A percentile compares a stretch with the other conserved stretches of the same genome.
Conservation (phyloP, 2,113 vertebrate species). For the Tyto alba region DNA sequence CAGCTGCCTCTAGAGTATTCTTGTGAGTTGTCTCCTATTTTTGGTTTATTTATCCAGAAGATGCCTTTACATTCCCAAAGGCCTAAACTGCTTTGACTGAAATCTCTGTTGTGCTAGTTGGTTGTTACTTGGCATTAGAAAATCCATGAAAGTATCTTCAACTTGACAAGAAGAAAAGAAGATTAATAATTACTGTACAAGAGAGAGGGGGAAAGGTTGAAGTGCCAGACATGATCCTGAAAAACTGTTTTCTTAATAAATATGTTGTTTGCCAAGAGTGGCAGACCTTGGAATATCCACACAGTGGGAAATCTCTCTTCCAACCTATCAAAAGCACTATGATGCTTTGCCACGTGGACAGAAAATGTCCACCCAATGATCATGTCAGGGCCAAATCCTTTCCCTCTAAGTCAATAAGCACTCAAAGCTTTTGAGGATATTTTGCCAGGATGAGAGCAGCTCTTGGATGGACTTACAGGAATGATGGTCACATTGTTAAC, state of each 20-base stretch:
- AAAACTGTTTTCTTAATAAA: constrained; percentile 32
- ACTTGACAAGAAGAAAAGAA: not conserved
- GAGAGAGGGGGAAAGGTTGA: not conserved
- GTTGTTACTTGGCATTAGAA: not conserved
- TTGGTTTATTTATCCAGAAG: constrained; percentile 17
- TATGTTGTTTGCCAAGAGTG: not conserved
- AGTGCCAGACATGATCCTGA: not conserved
- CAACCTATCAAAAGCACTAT: not conserved
- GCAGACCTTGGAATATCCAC: not conserved
- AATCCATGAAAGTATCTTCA: not conserved
- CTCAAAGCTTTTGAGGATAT: not conserved
- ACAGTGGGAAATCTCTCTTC: not conserved
- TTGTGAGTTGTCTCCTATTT: not conserved
- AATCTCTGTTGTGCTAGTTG: not conserved
- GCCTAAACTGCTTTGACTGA: not conserved
- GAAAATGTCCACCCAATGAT: not conserved
- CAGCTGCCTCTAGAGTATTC: not conserved
- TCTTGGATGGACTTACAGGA: not conserved
- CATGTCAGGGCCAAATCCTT: not conserved
- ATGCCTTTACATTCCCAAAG: not conserved
- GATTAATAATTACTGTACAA: not conserved
- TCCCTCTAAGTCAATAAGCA: not conserved
- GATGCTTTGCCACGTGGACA: not conserved
- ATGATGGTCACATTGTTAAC: not conserved
- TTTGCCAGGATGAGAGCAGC: not conserved